phyloP scores from a whole-genome alignment of 2,888 invertebrate genomes.

The Dusona sp. region DNA sequence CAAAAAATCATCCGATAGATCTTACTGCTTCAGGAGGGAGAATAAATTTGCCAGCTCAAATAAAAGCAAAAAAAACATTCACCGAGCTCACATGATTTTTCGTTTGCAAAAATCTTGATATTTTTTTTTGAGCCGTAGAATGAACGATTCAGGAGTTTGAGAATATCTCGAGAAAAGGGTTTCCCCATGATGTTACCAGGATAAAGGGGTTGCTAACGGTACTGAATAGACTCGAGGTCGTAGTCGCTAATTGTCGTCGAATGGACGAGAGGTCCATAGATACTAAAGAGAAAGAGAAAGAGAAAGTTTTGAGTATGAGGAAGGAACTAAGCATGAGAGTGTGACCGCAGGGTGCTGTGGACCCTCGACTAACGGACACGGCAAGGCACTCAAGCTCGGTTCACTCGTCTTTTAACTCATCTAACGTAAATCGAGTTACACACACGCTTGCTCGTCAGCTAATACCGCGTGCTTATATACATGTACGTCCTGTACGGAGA shows the following conservation, averaged over 20 bases:
- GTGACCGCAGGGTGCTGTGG: constrained; percentile 70
- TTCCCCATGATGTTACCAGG: constrained; percentile 48
- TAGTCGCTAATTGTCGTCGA: constrained; percentile 77
- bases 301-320: constrained; percentile 66
- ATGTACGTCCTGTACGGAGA: not conserved
- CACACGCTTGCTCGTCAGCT: constrained; percentile 45
- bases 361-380: constrained; percentile 77
- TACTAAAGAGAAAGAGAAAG: constrained; percentile 12
- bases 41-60: not conserved
- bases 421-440: constrained; percentile 73
- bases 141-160: constrained; percentile 26
- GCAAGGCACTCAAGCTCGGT: constrained; percentile 83
- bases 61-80: not conserved
- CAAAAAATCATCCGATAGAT: constrained; percentile 6
- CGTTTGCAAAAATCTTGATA: not conserved
- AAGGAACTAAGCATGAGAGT: constrained; percentile 73
- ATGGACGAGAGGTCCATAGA: constrained; percentile 73
- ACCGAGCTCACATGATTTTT: constrained; percentile 1
- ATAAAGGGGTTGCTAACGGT: constrained; percentile 62
- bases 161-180: constrained; percentile 42
- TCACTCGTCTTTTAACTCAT: constrained; percentile 81
- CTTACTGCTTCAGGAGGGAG: not conserved
- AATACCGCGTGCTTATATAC: constrained; percentile 10
- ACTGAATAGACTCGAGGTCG: constrained; percentile 44
- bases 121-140: constrained; percentile 3